Base-by-base conservation (phyloP, 2,113 vertebrate genomes). In the Bos javanicus region DNA sequence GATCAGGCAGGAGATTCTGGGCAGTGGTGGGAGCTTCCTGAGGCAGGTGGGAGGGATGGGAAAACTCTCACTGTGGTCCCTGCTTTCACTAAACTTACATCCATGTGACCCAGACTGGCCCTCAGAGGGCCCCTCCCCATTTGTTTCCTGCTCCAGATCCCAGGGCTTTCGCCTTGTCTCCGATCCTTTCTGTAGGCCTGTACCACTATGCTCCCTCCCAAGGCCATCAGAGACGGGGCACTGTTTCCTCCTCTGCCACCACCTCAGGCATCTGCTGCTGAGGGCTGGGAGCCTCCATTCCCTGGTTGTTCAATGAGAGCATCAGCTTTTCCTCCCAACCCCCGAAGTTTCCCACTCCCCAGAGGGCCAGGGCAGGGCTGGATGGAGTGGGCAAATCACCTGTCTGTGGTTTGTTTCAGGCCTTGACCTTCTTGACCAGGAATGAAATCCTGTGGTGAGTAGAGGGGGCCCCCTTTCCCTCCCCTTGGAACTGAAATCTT, bases 401-500 rank as follows among this genome's bases (percentile, higher is more conserved):
- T 91, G 36, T 96, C 81, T 98, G 43, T 95, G 60, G 43, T 98
- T 95, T 95, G 25, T 97, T 95, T 54, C 85, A 98, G 98, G 98
- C 97, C n/a, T 91, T 98, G 97, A 98, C 98, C 21, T 98, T 98
- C 97, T 97, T 98, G 88, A 98, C 98, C 76, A 98, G 96, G 92
- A 97, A 96, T 50, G 98, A 98, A 85, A 98, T 98, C 87, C 88
- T 98, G 19, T 95, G 97, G 98, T 98, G 85, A 98, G 98, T 98
- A 56, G 9, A 86, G 21, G 28, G 36, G 19, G 6, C 0, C 46
- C 86, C 16, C 7, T 85, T 81, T 21, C 30, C 59, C 14, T 33
- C 16, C 23, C 17, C 3, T 23, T 48, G 74, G 64, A 50, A 21
- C n/a, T 46, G 59, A 14, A 7, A 15, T 78, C 28, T 62, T 48